Base-by-base conservation (phyloP, 2,113 vertebrate species). In the Pollimyrus isidori region DNA sequence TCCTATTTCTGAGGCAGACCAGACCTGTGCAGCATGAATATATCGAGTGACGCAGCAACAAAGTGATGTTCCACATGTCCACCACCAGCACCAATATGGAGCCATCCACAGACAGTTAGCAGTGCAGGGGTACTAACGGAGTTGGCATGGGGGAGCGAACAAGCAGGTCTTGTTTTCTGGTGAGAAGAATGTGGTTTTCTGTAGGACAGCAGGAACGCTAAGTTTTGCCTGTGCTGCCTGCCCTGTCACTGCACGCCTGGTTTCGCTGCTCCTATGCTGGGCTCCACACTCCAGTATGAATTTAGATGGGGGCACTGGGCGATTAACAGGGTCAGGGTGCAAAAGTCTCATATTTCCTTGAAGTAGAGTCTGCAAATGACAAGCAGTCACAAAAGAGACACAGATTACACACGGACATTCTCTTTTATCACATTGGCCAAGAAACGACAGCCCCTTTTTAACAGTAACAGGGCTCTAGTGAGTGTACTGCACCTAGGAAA, bases 1-100 rank as follows among this genome's bases (percentile, higher is more conserved):
- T 89, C 89, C 89, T 86, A 73, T 56, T 89, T 89, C 89, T 65
- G 56, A 86, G 35, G 19, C 80, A 45, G 19, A 45, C 56, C 82
- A 49, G 83, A 86, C 82, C 53, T 46, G 58, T 35, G 56, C 39
- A 50, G 56, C 48, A n/a, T 56, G 26, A 19, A 87, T 26, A 62
- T 39, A 73, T 86, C 26, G 30, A 73, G 83, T 86, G 83, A 89
- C 83, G 50, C 82, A 86, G 89, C 58, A 85, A 42, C 30, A 49
- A 49, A 87, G 5, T 84, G 19, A 73, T 73, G 42, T 9, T 42
- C 42, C 82, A 23, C 82, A 46, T 46, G 21, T 19, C 82, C 1
- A 0, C 82, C 45, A 48, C 45, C 82, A 48, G 39, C 45, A 48
- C 45, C 82, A 23, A 48, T 46, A 3, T 7, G 9, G 89, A 62